These are phyloP conservation scores for Adelges cooleyi DNA, from an alignment of 1,140 invertebrate species.

Conservation along the genomic window DNA sequence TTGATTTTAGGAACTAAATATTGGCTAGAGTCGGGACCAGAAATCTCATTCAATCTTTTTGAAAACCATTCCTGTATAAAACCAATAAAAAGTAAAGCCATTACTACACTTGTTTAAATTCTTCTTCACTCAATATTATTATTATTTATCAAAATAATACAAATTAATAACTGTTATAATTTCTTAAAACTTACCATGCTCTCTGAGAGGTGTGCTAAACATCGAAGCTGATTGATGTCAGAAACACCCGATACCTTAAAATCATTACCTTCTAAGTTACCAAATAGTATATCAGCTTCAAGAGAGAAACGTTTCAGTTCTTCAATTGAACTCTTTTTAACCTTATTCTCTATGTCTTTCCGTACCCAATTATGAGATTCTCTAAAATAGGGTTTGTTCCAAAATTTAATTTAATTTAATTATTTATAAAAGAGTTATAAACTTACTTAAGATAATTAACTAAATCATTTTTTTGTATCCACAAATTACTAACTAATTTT, in stretches of 20 bases:
- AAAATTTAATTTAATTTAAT: background rate
- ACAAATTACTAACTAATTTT: conserved; percentile 71
- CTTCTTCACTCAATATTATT: no score
- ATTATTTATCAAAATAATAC: no score
- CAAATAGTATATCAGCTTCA: conserved; percentile 84
- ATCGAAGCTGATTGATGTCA: conserved; percentile 62
- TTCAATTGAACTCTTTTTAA: conserved; percentile 58
- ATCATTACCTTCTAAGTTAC: conserved; percentile 76
- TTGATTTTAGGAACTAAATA: conserved; percentile 18
- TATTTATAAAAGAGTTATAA: background rate
- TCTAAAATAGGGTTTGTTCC: conserved; percentile 1
- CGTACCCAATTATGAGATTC: conserved; percentile 66
- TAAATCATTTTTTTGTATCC: conserved; percentile 91
- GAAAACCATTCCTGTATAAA: conserved; percentile 56
- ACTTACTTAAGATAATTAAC: conserved; percentile 69
- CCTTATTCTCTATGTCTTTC: conserved; percentile 42
- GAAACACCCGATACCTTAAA: conserved; percentile 72
- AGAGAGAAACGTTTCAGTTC: conserved; percentile 67
- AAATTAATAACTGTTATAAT: no score
- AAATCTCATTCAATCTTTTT: conserved; percentile 37
- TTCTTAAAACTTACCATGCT: conserved; percentile 56
- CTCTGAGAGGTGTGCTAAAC: conserved; percentile 79
- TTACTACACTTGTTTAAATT: no score
- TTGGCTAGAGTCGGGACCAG: conserved; percentile 18
- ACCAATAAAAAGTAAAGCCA: background rate